These are phyloP conservation scores for Spodoptera littoralis DNA, from an alignment of 2,888 invertebrate species.

Conservation along the genomic window DNA sequence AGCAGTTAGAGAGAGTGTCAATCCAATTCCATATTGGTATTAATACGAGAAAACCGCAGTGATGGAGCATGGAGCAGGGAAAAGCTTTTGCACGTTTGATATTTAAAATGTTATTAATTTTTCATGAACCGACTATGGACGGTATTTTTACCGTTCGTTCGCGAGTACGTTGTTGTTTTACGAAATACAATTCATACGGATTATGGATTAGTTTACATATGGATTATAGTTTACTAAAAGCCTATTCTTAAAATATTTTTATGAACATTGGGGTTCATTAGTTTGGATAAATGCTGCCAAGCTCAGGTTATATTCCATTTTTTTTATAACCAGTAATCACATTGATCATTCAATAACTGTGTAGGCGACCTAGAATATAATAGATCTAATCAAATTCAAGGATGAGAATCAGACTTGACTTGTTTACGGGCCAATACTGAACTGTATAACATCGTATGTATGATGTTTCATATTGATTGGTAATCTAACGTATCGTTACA, in stretches of 20 bases:
- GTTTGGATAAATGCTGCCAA: no score
- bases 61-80: not conserved
- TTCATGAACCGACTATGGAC: not conserved
- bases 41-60: conserved; percentile 2
- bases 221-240: not conserved
- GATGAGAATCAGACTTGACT: no score
- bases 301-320: no score
- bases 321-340: no score
- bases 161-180: not conserved
- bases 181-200: not conserved
- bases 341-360: no score
- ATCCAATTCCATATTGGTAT: conserved; percentile 19
- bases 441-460: not conserved
- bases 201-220: not conserved
- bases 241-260: no score
- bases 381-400: no score
- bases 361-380: no score
- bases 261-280: no score
- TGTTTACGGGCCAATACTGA: not conserved
- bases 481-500: not conserved
- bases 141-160: not conserved
- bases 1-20: not conserved
- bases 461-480: not conserved
- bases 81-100: conserved; percentile 9
- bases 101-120: conserved; percentile 16